Percentiles rank a stretch among this genome's conserved stretches.
These are phyloP conservation scores for Vanessa cardui DNA, from an alignment of 2,888 invertebrate species.

Conservation along the genomic window DNA sequence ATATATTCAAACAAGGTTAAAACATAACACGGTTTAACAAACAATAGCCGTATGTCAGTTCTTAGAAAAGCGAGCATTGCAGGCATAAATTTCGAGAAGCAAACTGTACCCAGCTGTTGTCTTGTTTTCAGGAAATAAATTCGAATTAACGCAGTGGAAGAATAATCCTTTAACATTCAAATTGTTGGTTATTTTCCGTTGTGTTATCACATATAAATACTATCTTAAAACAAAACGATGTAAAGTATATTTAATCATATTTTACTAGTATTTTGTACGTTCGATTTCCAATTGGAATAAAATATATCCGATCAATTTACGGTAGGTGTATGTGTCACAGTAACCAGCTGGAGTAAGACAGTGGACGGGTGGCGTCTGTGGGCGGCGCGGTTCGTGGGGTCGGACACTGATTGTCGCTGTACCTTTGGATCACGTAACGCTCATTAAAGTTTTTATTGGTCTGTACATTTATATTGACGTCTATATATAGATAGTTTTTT, in stretches of 20 bases:
- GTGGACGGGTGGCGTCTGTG: no score
- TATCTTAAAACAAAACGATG: not conserved
- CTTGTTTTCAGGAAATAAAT: constrained; percentile 77
- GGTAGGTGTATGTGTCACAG: no score
- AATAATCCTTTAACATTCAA: constrained; percentile 61
- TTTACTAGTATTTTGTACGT: no score
- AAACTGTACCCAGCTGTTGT: constrained; percentile 77
- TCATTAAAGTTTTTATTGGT: no score
- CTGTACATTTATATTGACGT: no score
- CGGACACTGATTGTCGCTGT: no score
- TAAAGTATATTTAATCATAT: not conserved
- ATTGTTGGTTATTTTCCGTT: constrained; percentile 45
- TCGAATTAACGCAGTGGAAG: constrained; percentile 59
- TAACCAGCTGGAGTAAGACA: no score
- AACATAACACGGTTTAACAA: constrained; percentile 43
- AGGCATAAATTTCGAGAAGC: constrained; percentile 73
- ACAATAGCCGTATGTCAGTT: constrained; percentile 56
- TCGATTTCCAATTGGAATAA: no score
- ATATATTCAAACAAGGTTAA: constrained; percentile 9
- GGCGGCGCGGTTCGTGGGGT: no score
- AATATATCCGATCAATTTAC: no score
- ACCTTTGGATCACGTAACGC: no score
- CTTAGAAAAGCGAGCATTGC: constrained; percentile 57
- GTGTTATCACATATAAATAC: not conserved
- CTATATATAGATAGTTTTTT: no score